A percentile compares a stretch with the other conserved stretches of the same genome.
Conservation (phyloP, 2,797 vertebrate species). For the Podarcis lilfordi region DNA sequence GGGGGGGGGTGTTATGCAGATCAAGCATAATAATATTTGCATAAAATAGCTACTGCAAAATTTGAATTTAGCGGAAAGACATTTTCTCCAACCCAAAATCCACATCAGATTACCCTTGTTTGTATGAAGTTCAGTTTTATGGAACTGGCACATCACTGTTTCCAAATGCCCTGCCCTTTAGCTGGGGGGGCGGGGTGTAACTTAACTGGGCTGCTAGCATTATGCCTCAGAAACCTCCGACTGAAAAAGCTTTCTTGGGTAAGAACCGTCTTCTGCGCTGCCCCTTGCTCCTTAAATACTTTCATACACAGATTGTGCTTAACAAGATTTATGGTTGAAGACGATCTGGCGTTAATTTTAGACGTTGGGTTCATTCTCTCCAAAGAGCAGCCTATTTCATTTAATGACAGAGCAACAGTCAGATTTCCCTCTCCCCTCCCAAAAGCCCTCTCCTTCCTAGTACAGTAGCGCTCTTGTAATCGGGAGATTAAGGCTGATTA, state of each 20-base stretch:
- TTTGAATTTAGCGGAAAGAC: not conserved
- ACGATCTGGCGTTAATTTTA: conserved; percentile 49
- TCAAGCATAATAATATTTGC: not conserved
- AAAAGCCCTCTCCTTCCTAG: conserved; percentile 51
- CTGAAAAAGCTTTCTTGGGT: too few species aligned
- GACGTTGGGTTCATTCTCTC: conserved; percentile 36
- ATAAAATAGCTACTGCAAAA: not conserved
- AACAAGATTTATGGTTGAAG: conserved; percentile 31
- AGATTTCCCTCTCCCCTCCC: conserved; percentile 9
- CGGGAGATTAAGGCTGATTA: conserved; percentile 82
- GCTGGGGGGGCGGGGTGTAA: too few species aligned
- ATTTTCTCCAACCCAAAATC: not conserved
- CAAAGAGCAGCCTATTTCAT: conserved; percentile 41
- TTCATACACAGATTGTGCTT: conserved; percentile 5
- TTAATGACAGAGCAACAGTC: conserved; percentile 64
- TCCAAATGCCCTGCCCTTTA: not conserved
- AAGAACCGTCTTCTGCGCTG: not conserved
- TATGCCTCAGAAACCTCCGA: not conserved
- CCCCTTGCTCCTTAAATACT: conserved; percentile 6
- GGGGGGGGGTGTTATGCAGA: too few species aligned
- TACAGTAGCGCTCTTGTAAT: conserved; percentile 77
- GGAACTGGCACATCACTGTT: not conserved
- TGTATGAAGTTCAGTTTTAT: not conserved
- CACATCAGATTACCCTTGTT: not conserved
- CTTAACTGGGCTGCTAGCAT: not conserved